phyloP scores from a whole-genome alignment of 2,888 invertebrate species.

The Drosophila diplacantha region DNA sequence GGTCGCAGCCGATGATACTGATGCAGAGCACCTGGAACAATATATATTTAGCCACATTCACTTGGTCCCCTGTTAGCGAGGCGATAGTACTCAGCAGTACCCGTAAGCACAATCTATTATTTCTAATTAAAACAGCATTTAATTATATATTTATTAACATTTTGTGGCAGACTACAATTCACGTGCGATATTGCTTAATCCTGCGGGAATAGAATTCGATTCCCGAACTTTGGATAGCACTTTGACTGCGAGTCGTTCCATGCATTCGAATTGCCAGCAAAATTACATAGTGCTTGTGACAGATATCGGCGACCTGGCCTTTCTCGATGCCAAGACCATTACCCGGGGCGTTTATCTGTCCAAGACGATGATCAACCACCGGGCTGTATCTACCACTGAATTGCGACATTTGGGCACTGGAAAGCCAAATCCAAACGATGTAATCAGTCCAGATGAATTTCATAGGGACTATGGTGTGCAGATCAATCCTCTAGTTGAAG shows the following conservation, averaged over 20 bases:
- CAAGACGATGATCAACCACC: slow-evolving; percentile 29
- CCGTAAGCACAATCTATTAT: slow-evolving; percentile 53
- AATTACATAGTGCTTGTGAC: slow-evolving; percentile 53
- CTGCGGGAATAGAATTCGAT: slow-evolving; percentile 47
- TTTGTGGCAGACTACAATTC: slow-evolving; percentile 29
- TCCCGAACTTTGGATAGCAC: slow-evolving; percentile 50
- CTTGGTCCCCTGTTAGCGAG: slow-evolving; percentile 75
- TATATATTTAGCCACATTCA: slow-evolving; percentile 48
- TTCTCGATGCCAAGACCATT: slow-evolving; percentile 57
- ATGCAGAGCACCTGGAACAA: slow-evolving; percentile 54
- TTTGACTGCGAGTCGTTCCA: slow-evolving; percentile 51
- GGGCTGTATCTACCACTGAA: slow-evolving; percentile 55
- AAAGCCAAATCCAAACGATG: background rate
- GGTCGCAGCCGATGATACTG: slow-evolving; percentile 58
- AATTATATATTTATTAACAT: background rate
- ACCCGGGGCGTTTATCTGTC: slow-evolving; percentile 47
- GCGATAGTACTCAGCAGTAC: slow-evolving; percentile 49
- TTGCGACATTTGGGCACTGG: slow-evolving; percentile 52
- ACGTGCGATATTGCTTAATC: slow-evolving; percentile 53
- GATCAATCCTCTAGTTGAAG: slow-evolving; percentile 50
- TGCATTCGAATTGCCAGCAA: slow-evolving; percentile 62
- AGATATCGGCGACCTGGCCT: slow-evolving; percentile 71
- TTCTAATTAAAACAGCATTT: background rate
- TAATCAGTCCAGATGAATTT: slow-evolving; percentile 41
- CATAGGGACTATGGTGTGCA: slow-evolving; percentile 71